Evolutionary conservation across 2,113 vertebrate genomes (phyloP).

Genomic region (Myrmophylax atrothorax): DNA sequence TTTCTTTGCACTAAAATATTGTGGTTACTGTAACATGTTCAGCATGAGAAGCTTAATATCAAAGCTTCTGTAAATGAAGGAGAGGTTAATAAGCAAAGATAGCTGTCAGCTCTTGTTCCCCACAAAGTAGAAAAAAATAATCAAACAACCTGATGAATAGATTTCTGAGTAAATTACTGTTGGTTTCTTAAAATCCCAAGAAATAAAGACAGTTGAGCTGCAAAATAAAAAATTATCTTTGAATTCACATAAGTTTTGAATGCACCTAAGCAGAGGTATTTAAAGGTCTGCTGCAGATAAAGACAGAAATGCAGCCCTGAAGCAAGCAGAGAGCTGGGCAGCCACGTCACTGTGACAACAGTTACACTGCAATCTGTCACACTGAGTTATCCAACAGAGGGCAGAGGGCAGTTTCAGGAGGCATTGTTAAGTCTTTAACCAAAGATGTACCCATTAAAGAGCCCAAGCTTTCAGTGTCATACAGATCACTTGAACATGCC

Average conservation of each 20-base stretch:
- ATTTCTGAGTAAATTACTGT: background rate
- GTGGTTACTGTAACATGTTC: background rate
- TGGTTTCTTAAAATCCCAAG: background rate
- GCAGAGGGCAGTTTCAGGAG: background rate
- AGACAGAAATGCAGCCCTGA: background rate
- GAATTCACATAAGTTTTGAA: background rate
- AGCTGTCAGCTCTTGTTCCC: background rate
- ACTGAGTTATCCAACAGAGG: background rate
- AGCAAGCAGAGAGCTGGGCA: background rate
- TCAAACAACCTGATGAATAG: background rate
- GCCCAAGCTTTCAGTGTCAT: background rate
- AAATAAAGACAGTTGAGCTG: background rate
- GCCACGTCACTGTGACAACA: background rate
- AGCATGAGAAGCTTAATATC: background rate
- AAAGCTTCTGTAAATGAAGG: background rate
- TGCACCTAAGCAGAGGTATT: background rate
- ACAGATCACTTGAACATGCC: background rate
- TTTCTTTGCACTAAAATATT: background rate
- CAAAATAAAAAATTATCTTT: background rate
- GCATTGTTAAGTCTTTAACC: background rate
- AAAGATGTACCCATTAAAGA: background rate
- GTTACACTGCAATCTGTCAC: background rate
- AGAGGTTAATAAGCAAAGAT: background rate
- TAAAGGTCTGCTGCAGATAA: background rate
- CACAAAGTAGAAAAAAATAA: background rate